Evolutionary conservation across 2,797 vertebrate species (phyloP).

Genomic region (Alectoris magna): DNA sequence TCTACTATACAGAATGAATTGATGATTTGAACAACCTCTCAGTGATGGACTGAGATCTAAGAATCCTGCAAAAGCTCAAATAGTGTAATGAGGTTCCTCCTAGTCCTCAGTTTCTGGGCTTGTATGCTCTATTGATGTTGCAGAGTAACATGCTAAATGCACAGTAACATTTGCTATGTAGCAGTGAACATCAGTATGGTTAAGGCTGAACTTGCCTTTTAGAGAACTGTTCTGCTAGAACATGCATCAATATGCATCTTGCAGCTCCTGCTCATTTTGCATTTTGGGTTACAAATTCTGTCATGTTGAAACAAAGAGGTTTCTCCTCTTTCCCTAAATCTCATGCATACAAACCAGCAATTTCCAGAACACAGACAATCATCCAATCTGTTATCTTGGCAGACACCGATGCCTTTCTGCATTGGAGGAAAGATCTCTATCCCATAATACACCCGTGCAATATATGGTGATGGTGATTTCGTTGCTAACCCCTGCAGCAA

Average conservation of each 20-base stretch:
- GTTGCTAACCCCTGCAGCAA: slow-evolving; percentile 67
- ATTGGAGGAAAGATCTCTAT: slow-evolving; percentile 49
- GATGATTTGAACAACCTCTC: not conserved
- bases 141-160: not conserved
- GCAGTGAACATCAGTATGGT: not conserved
- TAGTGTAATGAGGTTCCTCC: not conserved
- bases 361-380: slow-evolving; percentile 53
- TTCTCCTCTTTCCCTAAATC: slow-evolving; percentile 44
- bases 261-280: not conserved
- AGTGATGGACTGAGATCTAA: not conserved
- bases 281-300: slow-evolving; percentile 26
- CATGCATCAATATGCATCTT: slow-evolving; percentile 4
- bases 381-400: slow-evolving; percentile 61
- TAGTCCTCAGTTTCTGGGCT: not conserved
- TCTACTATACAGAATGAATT: not conserved
- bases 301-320: slow-evolving; percentile 54
- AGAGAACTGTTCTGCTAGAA: not conserved
- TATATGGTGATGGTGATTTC: slow-evolving; percentile 53
- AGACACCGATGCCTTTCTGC: slow-evolving; percentile 39
- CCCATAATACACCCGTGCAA: slow-evolving; percentile 59
- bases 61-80: not conserved
- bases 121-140: not conserved
- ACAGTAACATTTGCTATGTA: not conserved
- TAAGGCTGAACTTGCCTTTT: not conserved
- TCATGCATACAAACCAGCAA: slow-evolving; percentile 56